These are phyloP conservation scores for Tethea ocularis DNA, from an alignment of 2,888 invertebrate genomes.

Conservation along the genomic window DNA sequence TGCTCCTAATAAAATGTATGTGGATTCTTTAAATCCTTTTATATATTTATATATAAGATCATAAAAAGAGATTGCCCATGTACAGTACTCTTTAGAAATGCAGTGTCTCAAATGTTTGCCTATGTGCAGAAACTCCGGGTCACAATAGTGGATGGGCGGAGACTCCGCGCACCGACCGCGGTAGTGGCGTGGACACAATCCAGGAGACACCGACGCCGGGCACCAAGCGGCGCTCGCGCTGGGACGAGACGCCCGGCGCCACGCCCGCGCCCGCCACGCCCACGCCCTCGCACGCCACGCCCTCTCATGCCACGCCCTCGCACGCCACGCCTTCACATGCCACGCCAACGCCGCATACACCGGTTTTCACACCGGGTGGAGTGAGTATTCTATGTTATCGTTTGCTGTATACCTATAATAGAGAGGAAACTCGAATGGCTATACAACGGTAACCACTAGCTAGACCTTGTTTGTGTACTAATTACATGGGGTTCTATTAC, in stretches of 20 bases:
- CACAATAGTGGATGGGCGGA: constrained; percentile 99
- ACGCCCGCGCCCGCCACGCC: constrained; percentile 90
- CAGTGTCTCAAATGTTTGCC: constrained; percentile 10
- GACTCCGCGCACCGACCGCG: constrained; percentile 97
- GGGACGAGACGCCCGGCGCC: constrained; percentile 98
- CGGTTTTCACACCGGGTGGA: constrained; percentile 91
- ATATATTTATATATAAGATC: no score
- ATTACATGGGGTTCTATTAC: no score
- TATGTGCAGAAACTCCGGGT: constrained; percentile 93
- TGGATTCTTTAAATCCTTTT: no score
- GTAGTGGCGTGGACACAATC: constrained; percentile 89
- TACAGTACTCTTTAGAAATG: neutral
- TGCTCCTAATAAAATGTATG: no score
- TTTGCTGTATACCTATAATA: no score
- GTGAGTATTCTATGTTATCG: constrained; percentile 62
- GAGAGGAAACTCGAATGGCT: no score
- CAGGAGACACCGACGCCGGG: constrained; percentile 98
- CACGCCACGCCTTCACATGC: constrained; percentile 88
- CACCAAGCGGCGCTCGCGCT: constrained; percentile 97
- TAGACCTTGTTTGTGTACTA: no score
- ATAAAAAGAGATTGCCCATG: no score
- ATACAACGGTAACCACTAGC: no score
- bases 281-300: constrained; percentile 88
- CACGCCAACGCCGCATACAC: constrained; percentile 86
- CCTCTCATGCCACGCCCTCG: constrained; percentile 88